phyloP scores from a whole-genome alignment of 37 sponge, comb jelly and placozoan species.

The Agelas oroides region DNA sequence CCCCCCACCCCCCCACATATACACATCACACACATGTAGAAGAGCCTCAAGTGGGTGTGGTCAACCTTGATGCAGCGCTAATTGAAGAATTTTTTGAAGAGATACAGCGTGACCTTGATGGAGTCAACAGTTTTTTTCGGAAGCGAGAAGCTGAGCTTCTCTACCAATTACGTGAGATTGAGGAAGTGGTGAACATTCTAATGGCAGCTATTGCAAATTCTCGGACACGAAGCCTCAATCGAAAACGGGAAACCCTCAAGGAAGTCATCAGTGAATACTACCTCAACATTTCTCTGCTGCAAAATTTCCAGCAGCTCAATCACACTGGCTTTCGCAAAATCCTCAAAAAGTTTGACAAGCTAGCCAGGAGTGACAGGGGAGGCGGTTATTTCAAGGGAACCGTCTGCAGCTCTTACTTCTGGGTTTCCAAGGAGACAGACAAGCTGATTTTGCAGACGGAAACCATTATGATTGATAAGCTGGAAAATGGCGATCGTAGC shows the following conservation, averaged over 20 bases:
- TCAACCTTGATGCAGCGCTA: conserved; percentile 2
- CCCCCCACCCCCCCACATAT: too few relatives aligned
- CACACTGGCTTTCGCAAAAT: conserved; percentile 91
- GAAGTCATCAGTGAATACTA: conserved; percentile 83
- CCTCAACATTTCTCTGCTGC: conserved; percentile 83
- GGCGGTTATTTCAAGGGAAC: conserved; percentile 20
- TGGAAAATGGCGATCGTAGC: conserved; percentile 84
- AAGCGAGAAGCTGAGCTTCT: conserved; percentile 32
- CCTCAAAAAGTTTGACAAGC: conserved; percentile 92
- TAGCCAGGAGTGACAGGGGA: conserved; percentile 52
- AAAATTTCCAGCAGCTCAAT: conserved; percentile 92
- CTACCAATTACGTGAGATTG: conserved; percentile 30
- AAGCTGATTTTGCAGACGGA: conserved; percentile 71
- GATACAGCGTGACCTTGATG: conserved; percentile 28
- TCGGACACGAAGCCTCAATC: background rate
- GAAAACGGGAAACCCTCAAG: conserved; percentile 53
- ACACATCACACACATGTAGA: too few relatives aligned
- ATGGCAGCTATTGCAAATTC: background rate
- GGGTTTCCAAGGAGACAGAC: conserved; percentile 52
- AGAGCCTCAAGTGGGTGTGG: background rate
- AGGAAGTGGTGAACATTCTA: conserved; percentile 10
- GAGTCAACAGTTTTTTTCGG: conserved; percentile 55
- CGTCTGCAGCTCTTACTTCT: conserved; percentile 63
- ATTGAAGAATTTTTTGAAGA: conserved; percentile 46
- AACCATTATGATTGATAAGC: conserved; percentile 65